Percentiles rank a stretch among this genome's conserved stretches.
These are phyloP conservation scores for Furcifer pardalis DNA, from an alignment of 2,797 vertebrate genomes.

Conservation along the genomic window DNA sequence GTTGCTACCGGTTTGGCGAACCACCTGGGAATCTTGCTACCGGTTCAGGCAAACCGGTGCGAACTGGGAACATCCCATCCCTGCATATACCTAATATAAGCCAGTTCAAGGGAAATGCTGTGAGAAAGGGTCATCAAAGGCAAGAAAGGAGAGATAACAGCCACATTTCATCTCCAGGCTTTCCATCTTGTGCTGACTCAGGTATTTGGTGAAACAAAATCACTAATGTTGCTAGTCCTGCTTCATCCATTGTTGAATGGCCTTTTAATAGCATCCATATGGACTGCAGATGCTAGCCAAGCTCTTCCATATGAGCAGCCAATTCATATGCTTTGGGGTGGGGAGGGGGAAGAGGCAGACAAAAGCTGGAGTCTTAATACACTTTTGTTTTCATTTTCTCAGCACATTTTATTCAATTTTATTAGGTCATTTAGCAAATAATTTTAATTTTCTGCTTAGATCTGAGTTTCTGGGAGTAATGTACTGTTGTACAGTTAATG, in stretches of 20 bases:
- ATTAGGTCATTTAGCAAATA: constrained; percentile 85
- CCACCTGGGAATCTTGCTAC: too few relatives aligned
- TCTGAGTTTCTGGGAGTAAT: constrained; percentile 82
- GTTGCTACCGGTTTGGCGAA: too few relatives aligned
- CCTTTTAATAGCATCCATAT: constrained; percentile 44
- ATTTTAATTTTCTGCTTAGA: constrained; percentile 85
- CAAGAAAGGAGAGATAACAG: too few relatives aligned
- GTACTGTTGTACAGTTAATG: constrained; percentile 83
- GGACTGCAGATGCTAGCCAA: constrained; percentile 36
- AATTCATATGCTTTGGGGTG: constrained; percentile 26
- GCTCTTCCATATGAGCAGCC: constrained; percentile 27
- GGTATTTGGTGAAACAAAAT: background rate
- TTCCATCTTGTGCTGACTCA: background rate
- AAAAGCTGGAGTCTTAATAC: constrained; percentile 54
- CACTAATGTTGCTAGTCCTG: background rate
- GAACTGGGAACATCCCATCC: too few relatives aligned
- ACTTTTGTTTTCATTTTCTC: constrained; percentile 73
- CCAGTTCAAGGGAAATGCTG: background rate
- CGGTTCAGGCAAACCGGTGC: too few relatives aligned
- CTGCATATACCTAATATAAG: too few relatives aligned
- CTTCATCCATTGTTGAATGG: constrained; percentile 16
- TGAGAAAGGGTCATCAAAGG: background rate
- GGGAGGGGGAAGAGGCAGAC: constrained; percentile 16
- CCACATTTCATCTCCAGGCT: too few relatives aligned
- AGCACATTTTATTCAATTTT: constrained; percentile 80